Evolutionary conservation across 2,888 invertebrate genomes (phyloP).

Genomic region (Pheosia gnoma): DNA sequence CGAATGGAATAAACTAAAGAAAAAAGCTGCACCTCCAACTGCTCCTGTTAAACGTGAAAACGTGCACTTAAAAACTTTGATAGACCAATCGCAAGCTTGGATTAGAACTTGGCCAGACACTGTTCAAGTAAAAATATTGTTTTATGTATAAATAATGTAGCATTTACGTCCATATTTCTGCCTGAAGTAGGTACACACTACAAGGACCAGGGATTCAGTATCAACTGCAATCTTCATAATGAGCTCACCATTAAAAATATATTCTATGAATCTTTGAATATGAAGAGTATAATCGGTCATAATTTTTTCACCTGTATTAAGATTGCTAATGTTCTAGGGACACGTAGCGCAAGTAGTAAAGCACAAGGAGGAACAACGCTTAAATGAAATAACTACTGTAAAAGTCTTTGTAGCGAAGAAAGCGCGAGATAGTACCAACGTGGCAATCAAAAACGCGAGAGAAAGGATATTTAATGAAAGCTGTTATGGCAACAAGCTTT

Average conservation of each 20-base stretch:
- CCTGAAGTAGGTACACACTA: no score
- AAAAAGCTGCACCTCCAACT: constrained; percentile 28
- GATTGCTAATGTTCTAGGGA: constrained; percentile 36
- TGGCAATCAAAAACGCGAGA: constrained; percentile 50
- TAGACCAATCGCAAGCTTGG: constrained; percentile 56
- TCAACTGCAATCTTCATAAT: no score
- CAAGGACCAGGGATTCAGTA: no score
- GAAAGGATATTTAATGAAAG: constrained; percentile 57
- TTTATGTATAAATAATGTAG: no score
- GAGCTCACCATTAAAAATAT: no score
- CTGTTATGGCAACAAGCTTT: constrained; percentile 56
- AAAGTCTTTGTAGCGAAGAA: constrained; percentile 32
- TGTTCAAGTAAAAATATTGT: constrained; percentile 39
- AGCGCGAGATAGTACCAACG: constrained; percentile 24
- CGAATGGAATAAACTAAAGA: constrained; percentile 59
- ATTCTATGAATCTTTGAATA: no score
- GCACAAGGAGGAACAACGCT: constrained; percentile 37
- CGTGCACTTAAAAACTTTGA: constrained; percentile 49
- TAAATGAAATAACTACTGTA: constrained; percentile 37
- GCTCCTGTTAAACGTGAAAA: constrained; percentile 22
- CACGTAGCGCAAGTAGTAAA: constrained; percentile 38
- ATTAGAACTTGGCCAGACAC: constrained; percentile 62
- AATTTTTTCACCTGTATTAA: no score
- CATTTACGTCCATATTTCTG: no score
- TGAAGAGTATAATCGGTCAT: no score